Percentiles rank a stretch among this genome's conserved stretches.
Conservation (phyloP, 2,113 vertebrate genomes). For the Procapra przewalskii region DNA sequence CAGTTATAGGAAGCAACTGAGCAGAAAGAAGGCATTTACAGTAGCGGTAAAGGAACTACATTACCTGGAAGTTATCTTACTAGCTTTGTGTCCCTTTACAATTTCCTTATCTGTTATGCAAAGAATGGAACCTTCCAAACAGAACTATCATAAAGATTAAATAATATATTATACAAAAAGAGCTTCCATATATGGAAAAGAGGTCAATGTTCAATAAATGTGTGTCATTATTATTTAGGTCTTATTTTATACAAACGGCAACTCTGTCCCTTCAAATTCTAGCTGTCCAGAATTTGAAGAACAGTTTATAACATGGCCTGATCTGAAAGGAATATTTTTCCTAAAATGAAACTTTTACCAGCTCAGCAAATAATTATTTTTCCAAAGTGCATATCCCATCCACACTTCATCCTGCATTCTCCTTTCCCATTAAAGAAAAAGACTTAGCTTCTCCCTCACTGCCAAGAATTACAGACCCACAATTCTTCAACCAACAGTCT, state of each 20-base stretch:
- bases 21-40: not conserved
- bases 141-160: not conserved
- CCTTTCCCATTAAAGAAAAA: not conserved
- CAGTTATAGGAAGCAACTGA: not conserved
- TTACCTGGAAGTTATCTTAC: not conserved
- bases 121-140: not conserved
- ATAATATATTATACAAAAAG: not conserved
- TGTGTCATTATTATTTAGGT: not conserved
- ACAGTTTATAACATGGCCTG: not conserved
- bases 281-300: not conserved
- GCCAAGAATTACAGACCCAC: not conserved
- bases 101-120: not conserved
- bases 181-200: not conserved
- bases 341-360: not conserved
- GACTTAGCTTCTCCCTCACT: not conserved
- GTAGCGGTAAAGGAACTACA: not conserved
- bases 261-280: not conserved
- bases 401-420: not conserved
- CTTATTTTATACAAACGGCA: not conserved
- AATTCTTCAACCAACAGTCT: not conserved
- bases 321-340: not conserved
- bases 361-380: not conserved
- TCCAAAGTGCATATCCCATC: not conserved
- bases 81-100: not conserved
- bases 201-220: not conserved